Evolutionary conservation across 2,888 invertebrate species (phyloP).

Genomic region (Thymelicus lineola): DNA sequence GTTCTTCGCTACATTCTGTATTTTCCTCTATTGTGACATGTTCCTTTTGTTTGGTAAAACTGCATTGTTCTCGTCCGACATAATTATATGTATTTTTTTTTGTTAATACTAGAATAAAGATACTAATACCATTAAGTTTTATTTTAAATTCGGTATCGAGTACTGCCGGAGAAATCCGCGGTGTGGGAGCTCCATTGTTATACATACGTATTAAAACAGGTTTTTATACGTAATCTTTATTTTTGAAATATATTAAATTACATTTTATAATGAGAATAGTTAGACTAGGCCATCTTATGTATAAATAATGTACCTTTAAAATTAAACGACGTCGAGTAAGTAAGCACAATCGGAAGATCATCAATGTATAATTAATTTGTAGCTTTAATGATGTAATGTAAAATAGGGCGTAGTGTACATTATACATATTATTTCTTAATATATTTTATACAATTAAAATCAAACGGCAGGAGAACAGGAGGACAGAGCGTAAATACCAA

Average conservation of each 20-base stretch:
- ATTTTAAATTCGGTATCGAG: conserved; percentile 69
- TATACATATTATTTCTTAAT: conserved; percentile 55
- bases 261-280: conserved; percentile 66
- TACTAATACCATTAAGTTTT: conserved; percentile 76
- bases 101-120: conserved; percentile 74
- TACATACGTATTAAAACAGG: conserved; percentile 35
- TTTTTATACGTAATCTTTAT: conserved; percentile 56
- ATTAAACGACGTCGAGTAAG: conserved; percentile 63
- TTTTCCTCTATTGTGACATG: conserved; percentile 39
- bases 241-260: conserved; percentile 75
- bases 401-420: conserved; percentile 75
- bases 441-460: conserved; percentile 44
- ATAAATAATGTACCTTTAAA: conserved; percentile 70
- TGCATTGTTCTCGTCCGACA: conserved; percentile 54
- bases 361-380: conserved; percentile 67
- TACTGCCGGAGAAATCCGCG: conserved; percentile 19
- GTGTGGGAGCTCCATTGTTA: conserved; percentile 14
- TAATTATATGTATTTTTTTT: conserved; percentile 57
- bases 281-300: conserved; percentile 71
- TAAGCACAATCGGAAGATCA: conserved; percentile 75
- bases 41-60: conserved; percentile 41
- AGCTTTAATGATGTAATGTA: conserved; percentile 68
- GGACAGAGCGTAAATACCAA: conserved; percentile 46
- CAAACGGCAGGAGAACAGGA: conserved; percentile 19
- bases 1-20: conserved; percentile 8